Conservation (phyloP, 2,888 invertebrate genomes). For the Troilus luridus region DNA sequence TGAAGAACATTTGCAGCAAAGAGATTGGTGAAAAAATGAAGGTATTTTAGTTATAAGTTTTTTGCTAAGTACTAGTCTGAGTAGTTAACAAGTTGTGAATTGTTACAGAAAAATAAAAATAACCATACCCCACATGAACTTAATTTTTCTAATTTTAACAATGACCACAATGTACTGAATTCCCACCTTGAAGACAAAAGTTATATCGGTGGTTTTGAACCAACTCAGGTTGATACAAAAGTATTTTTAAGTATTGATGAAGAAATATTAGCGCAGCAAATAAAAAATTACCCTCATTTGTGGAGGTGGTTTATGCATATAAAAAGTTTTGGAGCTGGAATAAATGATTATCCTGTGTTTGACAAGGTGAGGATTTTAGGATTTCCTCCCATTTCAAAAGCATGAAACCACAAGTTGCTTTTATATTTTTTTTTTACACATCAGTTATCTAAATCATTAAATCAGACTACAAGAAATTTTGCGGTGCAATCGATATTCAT, state of each 20-base stretch:
- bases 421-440: not conserved
- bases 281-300: slow-evolving; percentile 63
- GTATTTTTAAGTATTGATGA: slow-evolving; percentile 63
- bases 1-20: slow-evolving; percentile 97
- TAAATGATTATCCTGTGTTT: slow-evolving; percentile 59
- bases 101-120: slow-evolving; percentile 69
- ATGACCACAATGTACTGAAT: slow-evolving; percentile 60
- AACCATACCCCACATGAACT: not conserved
- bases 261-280: not conserved
- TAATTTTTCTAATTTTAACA: not conserved
- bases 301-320: slow-evolving; percentile 65
- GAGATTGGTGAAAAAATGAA: slow-evolving; percentile 98
- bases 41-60: slow-evolving; percentile 67
- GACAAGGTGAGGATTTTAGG: slow-evolving; percentile 63
- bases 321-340: slow-evolving; percentile 63
- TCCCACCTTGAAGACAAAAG: slow-evolving; percentile 65
- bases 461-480: not conserved
- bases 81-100: not conserved
- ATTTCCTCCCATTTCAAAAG: not conserved
- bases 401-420: not conserved
- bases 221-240: slow-evolving; percentile 65
- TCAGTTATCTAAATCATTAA: not conserved
- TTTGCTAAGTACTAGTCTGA: not conserved
- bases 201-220: slow-evolving; percentile 66
- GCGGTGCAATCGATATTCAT: not conserved